These are phyloP conservation scores for Notolabrus celidotus DNA, from an alignment of 2,797 vertebrate genomes.

Conservation along the genomic window DNA sequence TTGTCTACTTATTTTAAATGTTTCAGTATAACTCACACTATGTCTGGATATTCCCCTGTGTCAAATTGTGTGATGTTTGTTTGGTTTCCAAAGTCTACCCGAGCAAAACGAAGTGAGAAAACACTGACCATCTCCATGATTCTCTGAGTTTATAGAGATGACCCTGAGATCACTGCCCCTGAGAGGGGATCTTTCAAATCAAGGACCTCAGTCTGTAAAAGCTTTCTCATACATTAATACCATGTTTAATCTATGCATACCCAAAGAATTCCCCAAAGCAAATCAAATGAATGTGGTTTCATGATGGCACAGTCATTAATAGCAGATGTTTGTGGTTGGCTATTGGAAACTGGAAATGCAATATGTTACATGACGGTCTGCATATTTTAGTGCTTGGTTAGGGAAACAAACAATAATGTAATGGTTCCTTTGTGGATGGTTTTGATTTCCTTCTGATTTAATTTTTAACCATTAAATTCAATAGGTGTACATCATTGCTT, in stretches of 20 bases:
- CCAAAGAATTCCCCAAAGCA: neutral
- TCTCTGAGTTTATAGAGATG: conserved; percentile 1
- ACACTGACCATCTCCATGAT: neutral
- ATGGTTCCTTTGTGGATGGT: neutral
- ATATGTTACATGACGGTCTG: neutral
- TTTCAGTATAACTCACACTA: neutral
- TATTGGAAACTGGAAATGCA: neutral
- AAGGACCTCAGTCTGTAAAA: neutral
- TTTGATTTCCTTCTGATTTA: neutral
- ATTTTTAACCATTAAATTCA: conserved; percentile 3
- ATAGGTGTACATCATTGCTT: neutral
- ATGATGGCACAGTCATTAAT: neutral
- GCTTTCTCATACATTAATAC: conserved; percentile 7
- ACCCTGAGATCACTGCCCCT: neutral
- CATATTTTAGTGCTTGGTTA: neutral
- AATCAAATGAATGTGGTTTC: neutral
- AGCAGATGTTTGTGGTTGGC: conserved; percentile 10
- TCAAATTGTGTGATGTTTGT: neutral
- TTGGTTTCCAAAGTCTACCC: neutral
- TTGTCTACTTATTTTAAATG: no score
- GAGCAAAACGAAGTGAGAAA: conserved; percentile 21
- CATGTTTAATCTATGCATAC: neutral
- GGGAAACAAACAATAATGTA: conserved; percentile 15
- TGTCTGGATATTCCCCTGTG: neutral
- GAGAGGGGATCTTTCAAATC: conserved; percentile 3